Percentiles rank a stretch among this genome's conserved stretches.
Evolutionary conservation across 2,888 invertebrate species (phyloP).

Genomic region (Drosophila tripunctata): DNA sequence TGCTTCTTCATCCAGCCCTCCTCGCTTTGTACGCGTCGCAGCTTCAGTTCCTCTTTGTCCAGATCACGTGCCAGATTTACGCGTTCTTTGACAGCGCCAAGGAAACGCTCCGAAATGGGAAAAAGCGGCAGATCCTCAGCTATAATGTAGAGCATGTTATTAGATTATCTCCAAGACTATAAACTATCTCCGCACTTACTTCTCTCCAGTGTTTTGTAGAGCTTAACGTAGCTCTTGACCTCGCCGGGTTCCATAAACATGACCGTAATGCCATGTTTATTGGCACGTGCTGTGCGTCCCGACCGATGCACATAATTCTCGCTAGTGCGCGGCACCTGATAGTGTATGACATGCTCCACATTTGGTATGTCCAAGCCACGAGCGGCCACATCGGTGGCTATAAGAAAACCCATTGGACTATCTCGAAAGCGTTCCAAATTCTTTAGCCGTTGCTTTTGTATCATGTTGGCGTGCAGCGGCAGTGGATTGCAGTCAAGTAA

Average conservation of each 20-base stretch:
- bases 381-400: conserved; percentile 99
- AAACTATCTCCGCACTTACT: conserved; percentile 86
- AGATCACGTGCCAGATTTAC: conserved; percentile 91
- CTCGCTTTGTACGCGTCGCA: conserved; percentile 87
- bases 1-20: conserved; percentile 94
- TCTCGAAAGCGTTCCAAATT: conserved; percentile 95
- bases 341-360: conserved; percentile 98
- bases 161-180: neutral
- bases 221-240: conserved; percentile 90
- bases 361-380: conserved; percentile 97
- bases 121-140: conserved; percentile 93
- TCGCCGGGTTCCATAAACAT: conserved; percentile 96
- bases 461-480: conserved; percentile 95
- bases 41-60: conserved; percentile 90
- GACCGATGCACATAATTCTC: conserved; percentile 99
- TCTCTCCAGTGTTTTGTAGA: conserved; percentile 93
- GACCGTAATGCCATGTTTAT: conserved; percentile 94
- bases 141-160: conserved; percentile 78
- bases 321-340: conserved; percentile 96
- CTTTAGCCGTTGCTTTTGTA: conserved; percentile 95
- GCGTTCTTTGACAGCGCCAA: conserved; percentile 88
- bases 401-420: conserved; percentile 89
- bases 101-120: conserved; percentile 88
- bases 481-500: conserved; percentile 90
- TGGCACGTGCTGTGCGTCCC: conserved; percentile 97